Evolutionary conservation across 2,888 invertebrate species (phyloP).

Genomic region (Alloscopus bannaensis): DNA sequence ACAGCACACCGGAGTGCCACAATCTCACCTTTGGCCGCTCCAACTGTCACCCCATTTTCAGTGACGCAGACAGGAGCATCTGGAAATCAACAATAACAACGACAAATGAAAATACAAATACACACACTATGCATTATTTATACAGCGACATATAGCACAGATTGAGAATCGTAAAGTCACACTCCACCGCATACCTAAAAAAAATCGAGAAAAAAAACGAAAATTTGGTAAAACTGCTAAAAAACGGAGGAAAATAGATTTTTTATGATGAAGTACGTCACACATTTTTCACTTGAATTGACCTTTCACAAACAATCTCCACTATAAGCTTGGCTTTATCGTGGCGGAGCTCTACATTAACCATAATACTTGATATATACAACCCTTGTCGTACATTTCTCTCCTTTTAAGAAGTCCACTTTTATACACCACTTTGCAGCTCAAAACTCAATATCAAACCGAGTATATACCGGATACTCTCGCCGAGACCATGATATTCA

Average conservation of each 20-base stretch:
- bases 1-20: slow-evolving; percentile 89
- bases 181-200: no score
- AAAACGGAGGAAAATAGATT: slow-evolving; percentile 11
- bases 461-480: slow-evolving; percentile 36
- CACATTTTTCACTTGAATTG: slow-evolving; percentile 43
- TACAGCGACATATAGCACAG: no score
- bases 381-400: no score
- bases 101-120: slow-evolving; percentile 10
- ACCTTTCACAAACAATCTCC: slow-evolving; percentile 38
- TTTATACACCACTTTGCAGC: no score
- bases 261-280: slow-evolving; percentile 21
- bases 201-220: not conserved
- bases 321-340: no score
- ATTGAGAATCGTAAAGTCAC: no score
- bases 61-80: slow-evolving; percentile 89
- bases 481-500: slow-evolving; percentile 27
- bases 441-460: slow-evolving; percentile 23
- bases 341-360: no score
- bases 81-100: slow-evolving; percentile 75
- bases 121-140: no score
- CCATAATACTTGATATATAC: no score
- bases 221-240: not conserved
- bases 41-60: slow-evolving; percentile 86
- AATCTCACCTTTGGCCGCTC: slow-evolving; percentile 88
- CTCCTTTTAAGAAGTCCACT: no score